Evolutionary conservation across 2,113 vertebrate species (phyloP), one percentile per base, ranked within the genome.

Genomic region (Empidonax traillii): DNA sequence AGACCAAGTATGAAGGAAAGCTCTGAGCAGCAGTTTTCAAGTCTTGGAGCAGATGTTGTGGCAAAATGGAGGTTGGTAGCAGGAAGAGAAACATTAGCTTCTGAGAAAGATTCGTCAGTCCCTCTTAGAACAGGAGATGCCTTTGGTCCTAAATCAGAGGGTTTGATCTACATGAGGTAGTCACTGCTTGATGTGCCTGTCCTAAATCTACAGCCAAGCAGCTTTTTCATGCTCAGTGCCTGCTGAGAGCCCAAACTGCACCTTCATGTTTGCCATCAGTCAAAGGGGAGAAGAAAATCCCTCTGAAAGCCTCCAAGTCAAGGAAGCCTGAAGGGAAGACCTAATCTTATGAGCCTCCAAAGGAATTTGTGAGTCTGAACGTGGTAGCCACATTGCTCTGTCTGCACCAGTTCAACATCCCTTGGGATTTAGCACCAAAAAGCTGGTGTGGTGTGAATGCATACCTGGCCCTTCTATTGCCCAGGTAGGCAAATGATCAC

Each of bases 111-210:
- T n/a, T 78, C 0, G 0, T 74, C 52, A 72, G 39, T 22, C 44
- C 10, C 43, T 82, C 62, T 90, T 33, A 35, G 44, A 24, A 65
- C 62, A 49, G 35, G 35, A 72, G 14, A 10, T 87, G 82, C 66
- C 31, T 67, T 78, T 1, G 3, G 24, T 66, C 66, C 44, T 78
- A 63, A 71, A 51, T 53, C 31, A 52, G 37, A 78, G 46, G 51
- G 19, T 81, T 62, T 63, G 46, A 17, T 51, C 51, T 63, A 5
- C 11, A 2, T 12, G 37, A 74, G 11, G 33, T 24, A 41, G 58
- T 35, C 46, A 67, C n/a, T 5, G 1, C 52, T 43, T 0, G 0
- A 3, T 22, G 27, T 2, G 9, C 53, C n/a, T 62, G 28, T 56
- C 55, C 63, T 71, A 30, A 72, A 59, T 25, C 31, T 71, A 19